A percentile compares a stretch with the other conserved stretches of the same genome.
phyloP scores from a whole-genome alignment of 2,113 vertebrate genomes.

The Oryzias javanicus region DNA sequence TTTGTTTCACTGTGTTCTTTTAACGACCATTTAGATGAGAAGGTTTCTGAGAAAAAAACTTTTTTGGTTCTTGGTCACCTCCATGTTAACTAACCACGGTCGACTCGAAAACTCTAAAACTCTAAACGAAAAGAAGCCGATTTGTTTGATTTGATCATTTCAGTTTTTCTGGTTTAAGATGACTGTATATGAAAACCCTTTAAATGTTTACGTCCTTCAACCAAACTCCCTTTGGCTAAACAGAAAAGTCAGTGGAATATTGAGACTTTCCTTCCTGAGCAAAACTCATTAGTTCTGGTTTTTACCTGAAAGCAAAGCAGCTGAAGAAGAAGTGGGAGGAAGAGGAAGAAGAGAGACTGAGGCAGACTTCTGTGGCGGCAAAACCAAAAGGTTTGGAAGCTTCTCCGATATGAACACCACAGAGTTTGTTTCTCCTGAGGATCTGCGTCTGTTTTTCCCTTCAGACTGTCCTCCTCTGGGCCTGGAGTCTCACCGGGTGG shows the following conservation, averaged over 20 bases:
- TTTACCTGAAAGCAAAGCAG: conserved; percentile 63
- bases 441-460: background rate
- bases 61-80: too few species aligned
- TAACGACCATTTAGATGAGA: background rate
- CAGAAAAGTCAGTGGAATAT: background rate
- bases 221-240: too few species aligned
- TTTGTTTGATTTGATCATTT: too few species aligned
- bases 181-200: too few species aligned
- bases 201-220: too few species aligned
- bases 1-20: background rate
- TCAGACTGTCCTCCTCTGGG: conserved; percentile 94
- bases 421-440: too few species aligned
- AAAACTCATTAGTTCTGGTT: conserved; percentile 35
- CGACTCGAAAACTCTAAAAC: too few species aligned
- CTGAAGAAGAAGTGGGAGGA: conserved; percentile 79
- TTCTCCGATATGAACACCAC: background rate
- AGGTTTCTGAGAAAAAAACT: too few species aligned
- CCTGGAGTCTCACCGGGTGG: conserved; percentile 90
- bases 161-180: too few species aligned
- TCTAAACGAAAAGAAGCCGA: too few species aligned
- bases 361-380: conserved; percentile 27
- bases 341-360: conserved; percentile 74
- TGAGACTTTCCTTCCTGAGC: conserved; percentile 6
- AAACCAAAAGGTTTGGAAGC: conserved; percentile 74
- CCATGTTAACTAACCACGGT: too few species aligned